Base-by-base conservation (phyloP, 2,888 invertebrate species). In the Philereme vetulata region DNA sequence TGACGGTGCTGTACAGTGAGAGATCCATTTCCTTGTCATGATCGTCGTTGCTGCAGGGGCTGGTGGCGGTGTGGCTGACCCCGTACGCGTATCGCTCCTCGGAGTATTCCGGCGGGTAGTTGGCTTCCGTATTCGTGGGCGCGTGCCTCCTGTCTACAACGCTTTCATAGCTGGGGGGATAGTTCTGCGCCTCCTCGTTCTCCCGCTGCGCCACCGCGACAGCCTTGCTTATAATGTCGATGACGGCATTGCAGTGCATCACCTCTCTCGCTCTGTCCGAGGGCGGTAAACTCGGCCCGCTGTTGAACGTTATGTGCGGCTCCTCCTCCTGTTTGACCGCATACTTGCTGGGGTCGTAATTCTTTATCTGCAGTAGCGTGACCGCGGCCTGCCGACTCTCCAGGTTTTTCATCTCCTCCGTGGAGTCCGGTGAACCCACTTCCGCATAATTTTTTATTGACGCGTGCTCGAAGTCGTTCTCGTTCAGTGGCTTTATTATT, bases 281-380 rank as follows among this genome's bases (percentile, higher is more conserved):
- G 61, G 93, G 93, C 74, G 93, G 93, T 71, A 93, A 86, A 74
- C 93, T 90, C 72, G 93, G 93, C 67, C 93, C 93, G 70, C 90
- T 93, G 80, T 93, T 94, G 79, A 93, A 94, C 80, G 91, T 91
- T 72, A 94, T 93, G 74, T 93, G 93, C 46, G 93, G 93, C 60
- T 86, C 89, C 64, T 90, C 88, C 74, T 91, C 90, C 62, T 80
- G 71, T 78, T 91, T 90, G 60, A 88, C 80, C 35, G 78, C 81
- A 76, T 91, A 93, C 77, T 93, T 93, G 68, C 78, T 84, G 49
- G 92, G 92, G 68, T 92, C 93, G 78, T 92, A 90, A 76, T 93
- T 92, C 76, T 92, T 93, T 60, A 93, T 93, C 71, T 93, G 93
- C 57, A 93, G 81, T 57, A 93, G 81, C 61, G 93, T 91, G 62